Evolutionary conservation across 1,140 invertebrate species (phyloP), one percentile per base, ranked within the genome.

Genomic region (Eufriesea mexicana): DNA sequence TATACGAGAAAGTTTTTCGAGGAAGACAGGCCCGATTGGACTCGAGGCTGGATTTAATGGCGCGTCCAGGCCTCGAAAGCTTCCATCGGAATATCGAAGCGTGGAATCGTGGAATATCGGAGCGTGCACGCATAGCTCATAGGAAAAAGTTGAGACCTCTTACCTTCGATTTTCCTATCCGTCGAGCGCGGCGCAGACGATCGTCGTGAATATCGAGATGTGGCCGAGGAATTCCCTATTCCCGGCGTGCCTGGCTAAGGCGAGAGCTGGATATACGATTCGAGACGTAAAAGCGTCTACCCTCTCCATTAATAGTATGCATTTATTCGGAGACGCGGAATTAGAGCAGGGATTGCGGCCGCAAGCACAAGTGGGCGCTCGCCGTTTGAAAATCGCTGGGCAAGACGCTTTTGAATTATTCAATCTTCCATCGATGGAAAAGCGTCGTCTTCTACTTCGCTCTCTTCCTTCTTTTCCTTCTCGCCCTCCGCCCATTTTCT

Each of bases 321-420:
- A 91, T 91, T 91, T 91, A 91, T 91, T 91, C 90, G 90, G 77
- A 86, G 89, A 84, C 78, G 87, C 84, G 87, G 89, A 91, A 91
- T 91, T 91, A 90, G 90, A 91, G 68, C 88, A 90, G 88, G 88
- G 89, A 91, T 89, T 90, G 90, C 84, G 85, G 83, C 79, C 74
- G 84, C 87, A 77, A 70, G 79, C 84, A 85, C 79, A 86, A 90
- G 90, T 90, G 87, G 89, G 86, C 79, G 85, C 85, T 87, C 85
- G 76, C 66, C 85, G 90, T 89, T 90, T 86, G 90, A 90, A 91
- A 91, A 91, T 91, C 87, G 90, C 89, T 90, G 87, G 87, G 89
- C 88, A 91, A 90, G 90, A 88, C 84, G 90, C 85, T 89, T 90
- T 84, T 91, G 90, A 91, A 91, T 91, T 91, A 91, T 91, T 91